A percentile compares a stretch with the other conserved stretches of the same genome.
Conservation (phyloP, 1,140 invertebrate genomes). For the Rhopalosiphum padi region DNA sequence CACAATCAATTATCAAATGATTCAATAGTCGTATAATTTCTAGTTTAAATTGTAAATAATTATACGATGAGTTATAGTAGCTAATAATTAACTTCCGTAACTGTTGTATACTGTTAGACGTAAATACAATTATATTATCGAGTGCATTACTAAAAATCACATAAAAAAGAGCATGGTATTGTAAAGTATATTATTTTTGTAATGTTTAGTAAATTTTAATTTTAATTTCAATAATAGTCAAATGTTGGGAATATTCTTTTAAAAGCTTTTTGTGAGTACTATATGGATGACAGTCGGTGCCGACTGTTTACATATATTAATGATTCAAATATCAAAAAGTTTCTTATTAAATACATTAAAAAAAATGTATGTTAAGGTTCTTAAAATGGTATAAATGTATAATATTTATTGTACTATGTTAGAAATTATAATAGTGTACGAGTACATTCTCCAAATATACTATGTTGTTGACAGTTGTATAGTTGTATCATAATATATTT, state of each 20-base stretch:
- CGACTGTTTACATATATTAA: background rate
- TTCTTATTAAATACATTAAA: background rate
- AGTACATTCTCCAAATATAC: background rate
- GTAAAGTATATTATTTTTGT: background rate
- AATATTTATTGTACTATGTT: background rate
- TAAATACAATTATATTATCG: too few species aligned
- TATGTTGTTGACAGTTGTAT: background rate
- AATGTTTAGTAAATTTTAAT: background rate
- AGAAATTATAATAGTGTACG: background rate
- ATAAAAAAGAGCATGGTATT: background rate
- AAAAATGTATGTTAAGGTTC: background rate
- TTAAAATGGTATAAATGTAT: background rate
- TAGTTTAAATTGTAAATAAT: too few species aligned
- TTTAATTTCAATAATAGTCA: too few species aligned
- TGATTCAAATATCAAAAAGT: background rate
- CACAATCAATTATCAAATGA: too few species aligned
- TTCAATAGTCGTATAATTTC: too few species aligned
- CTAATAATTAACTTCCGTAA: too few species aligned
- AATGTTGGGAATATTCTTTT: too few species aligned
- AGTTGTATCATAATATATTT: background rate
- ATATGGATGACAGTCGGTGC: background rate
- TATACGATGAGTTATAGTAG: too few species aligned
- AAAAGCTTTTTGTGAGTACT: background rate
- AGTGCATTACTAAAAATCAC: background rate
- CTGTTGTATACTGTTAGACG: too few species aligned